Conservation (phyloP, 64 coral and sea anemone species). For the Pocillopora damicornis region DNA sequence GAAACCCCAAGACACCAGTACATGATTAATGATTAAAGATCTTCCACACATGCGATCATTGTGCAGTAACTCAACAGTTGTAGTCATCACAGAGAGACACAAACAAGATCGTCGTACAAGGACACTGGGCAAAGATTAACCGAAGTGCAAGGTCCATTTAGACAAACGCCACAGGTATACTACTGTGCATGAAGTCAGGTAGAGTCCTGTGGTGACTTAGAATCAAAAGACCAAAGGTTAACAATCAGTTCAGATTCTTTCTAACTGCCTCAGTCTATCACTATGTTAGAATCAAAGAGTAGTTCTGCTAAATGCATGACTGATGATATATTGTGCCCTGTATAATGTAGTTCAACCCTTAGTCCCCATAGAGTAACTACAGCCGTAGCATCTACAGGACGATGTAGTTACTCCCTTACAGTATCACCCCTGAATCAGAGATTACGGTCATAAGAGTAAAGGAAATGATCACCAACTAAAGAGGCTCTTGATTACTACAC, state of each 20-base stretch:
- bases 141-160: slow-evolving; percentile 4
- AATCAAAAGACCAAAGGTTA: slow-evolving; percentile 51
- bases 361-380: too few species aligned
- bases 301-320: too few species aligned
- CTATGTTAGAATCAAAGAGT: too few species aligned
- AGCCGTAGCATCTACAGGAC: too few species aligned
- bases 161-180: slow-evolving; percentile 8
- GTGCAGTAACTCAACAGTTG: slow-evolving; percentile 10
- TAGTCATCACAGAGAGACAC: background rate
- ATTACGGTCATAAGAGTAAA: too few species aligned
- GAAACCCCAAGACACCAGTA: background rate
- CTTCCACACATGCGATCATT: background rate
- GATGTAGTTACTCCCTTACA: too few species aligned
- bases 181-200: slow-evolving; percentile 21
- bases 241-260: background rate
- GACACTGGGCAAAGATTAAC: slow-evolving; percentile 9
- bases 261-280: background rate
- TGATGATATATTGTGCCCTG: too few species aligned
- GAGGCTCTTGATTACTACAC: too few species aligned
- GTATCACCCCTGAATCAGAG: too few species aligned
- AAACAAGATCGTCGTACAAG: slow-evolving; percentile 23
- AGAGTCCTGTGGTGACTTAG: slow-evolving; percentile 29
- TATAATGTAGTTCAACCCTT: too few species aligned
- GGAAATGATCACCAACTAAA: too few species aligned
- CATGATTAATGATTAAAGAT: background rate